A percentile compares a stretch with the other conserved stretches of the same genome.
phyloP scores from a whole-genome alignment of 2,888 invertebrate genomes.

The Drosophila meridiana region DNA sequence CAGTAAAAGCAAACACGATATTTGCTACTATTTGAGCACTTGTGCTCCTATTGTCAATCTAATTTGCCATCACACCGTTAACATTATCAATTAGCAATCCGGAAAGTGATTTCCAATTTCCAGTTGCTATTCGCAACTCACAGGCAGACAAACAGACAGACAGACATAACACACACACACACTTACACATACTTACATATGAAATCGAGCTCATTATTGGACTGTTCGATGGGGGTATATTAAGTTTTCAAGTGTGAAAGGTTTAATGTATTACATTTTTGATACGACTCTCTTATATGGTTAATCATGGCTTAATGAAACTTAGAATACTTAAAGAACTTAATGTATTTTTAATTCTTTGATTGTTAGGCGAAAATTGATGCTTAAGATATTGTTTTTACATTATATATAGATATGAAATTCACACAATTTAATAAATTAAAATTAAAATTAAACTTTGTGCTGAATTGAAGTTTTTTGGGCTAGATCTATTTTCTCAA shows the following conservation, averaged over 20 bases:
- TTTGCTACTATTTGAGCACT: conserved; percentile 50
- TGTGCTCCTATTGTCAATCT: conserved; percentile 59
- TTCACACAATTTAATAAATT: too few relatives aligned
- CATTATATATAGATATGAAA: not conserved
- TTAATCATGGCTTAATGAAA: not conserved
- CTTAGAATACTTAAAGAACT: not conserved
- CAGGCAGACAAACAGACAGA: conserved; percentile 7
- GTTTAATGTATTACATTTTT: conserved; percentile 1
- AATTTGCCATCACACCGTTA: conserved; percentile 61
- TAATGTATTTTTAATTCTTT: not conserved
- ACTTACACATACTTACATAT: not conserved
- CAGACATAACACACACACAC: not conserved
- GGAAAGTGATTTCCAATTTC: conserved; percentile 56
- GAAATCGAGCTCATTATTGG: not conserved
- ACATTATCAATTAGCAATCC: conserved; percentile 77
- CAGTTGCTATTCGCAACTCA: conserved; percentile 27
- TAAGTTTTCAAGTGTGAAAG: not conserved
- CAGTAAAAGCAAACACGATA: conserved; percentile 36
- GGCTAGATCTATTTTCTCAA: too few relatives aligned
- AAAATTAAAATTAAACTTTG: too few relatives aligned
- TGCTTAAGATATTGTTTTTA: not conserved
- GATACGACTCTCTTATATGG: not conserved
- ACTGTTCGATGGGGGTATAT: conserved; percentile 31
- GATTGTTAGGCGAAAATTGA: not conserved
- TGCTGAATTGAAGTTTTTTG: too few relatives aligned